Conservation (phyloP, 2,797 vertebrate species). For the Chelidonichthys spinosus region DNA sequence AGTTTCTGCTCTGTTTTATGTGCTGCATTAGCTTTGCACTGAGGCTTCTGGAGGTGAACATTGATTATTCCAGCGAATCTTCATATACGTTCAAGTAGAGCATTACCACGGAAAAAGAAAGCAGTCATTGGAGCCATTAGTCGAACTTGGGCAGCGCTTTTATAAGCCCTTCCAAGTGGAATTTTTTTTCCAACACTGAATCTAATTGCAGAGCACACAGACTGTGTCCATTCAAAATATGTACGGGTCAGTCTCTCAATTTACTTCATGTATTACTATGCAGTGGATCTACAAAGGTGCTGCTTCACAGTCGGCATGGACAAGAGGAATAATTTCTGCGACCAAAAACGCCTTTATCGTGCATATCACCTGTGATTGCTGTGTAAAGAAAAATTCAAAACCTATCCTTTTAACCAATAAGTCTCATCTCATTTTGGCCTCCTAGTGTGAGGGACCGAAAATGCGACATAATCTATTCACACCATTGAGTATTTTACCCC, state of each 20-base stretch:
- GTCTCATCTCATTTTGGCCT: neutral
- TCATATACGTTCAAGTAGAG: no score
- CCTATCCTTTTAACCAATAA: neutral
- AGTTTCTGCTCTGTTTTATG: conserved; percentile 5
- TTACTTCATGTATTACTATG: neutral
- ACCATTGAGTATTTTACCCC: neutral
- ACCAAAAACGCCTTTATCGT: neutral
- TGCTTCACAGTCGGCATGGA: neutral
- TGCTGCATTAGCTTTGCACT: conserved; percentile 2
- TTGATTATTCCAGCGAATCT: no score
- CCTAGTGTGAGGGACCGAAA: neutral
- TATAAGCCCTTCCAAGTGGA: no score
- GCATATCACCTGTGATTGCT: neutral
- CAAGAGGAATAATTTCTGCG: neutral
- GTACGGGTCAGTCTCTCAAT: no score
- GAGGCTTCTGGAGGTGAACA: neutral
- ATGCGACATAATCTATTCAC: neutral
- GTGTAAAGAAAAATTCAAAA: neutral
- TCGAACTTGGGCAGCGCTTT: no score
- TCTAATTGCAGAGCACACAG: no score
- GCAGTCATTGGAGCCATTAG: no score
- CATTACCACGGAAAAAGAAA: no score
- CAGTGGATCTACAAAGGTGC: neutral
- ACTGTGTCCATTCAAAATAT: no score
- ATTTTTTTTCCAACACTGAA: no score